Base-by-base conservation (phyloP, 2,888 invertebrate genomes). In the Flexamia atlantica region DNA sequence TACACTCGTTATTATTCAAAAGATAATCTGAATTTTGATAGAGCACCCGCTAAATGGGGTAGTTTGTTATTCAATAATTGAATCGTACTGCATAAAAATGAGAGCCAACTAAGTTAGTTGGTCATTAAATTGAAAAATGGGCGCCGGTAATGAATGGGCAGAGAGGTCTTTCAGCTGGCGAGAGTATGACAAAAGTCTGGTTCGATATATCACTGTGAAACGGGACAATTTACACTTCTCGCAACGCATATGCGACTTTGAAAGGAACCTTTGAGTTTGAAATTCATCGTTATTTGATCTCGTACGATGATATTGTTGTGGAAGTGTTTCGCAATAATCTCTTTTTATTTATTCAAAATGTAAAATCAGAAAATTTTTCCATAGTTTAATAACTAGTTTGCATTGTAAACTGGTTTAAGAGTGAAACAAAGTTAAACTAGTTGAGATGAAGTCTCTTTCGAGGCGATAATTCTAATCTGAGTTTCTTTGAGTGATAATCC, bases 101-200 rank as follows among this genome's bases (percentile, higher is more conserved):
- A 64, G 64, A 64, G 64, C 64, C 30, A 64, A 64, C 64, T 64
- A 17, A 64, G 64, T 64, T 30, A 30, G 64, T 64, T 28, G 64
- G 64, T 64, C 64, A 64, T 64, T 64, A 46, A 79, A n/a, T 46
- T 79, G 79, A 79, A 79, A 79, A 79, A 42, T 53, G 79, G 53
- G 32, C 9, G n/a, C 32, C 20, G 9, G 36, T 79, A 79, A 79
- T 46, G 79, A 53, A 79, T 79, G 50, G 50, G 79, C 14, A 14
- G 53, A 14, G 53, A 46, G 64, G 53, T 32, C 50, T 79, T 32
- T 50, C 50, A 23, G 79, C 30, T 79, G 50, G 20, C 36, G 46
- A n/a, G 64, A 12, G 42, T 10, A 17, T 81, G 53, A 57, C 81
- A 53, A 57, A 60, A 25, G 17, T 64, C 42, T 5, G 20, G 25